These are phyloP conservation scores for Pachyseris speciosa DNA, from an alignment of 64 coral and sea anemone genomes.

Conservation along the genomic window DNA sequence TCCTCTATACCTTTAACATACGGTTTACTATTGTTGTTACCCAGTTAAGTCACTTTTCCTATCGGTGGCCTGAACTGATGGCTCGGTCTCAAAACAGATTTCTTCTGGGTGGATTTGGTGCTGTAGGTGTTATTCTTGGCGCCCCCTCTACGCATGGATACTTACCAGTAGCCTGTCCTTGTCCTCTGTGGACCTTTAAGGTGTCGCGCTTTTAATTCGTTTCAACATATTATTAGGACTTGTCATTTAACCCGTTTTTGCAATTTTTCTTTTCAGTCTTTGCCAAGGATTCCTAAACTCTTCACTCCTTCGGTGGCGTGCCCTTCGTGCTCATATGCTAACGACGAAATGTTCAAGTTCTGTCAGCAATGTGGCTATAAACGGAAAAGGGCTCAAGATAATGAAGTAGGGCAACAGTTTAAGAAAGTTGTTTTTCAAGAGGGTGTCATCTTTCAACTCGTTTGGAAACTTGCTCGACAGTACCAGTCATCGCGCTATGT, in stretches of 20 bases:
- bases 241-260: background rate
- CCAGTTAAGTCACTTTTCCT: background rate
- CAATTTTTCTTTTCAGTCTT: background rate
- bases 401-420: background rate
- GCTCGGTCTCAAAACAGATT: background rate
- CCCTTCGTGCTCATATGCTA: constrained; percentile 27
- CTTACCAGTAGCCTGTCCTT: background rate
- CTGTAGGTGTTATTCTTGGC: background rate
- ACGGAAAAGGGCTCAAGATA: background rate
- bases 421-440: background rate
- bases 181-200: background rate
- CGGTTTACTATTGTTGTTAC: constrained; percentile 25
- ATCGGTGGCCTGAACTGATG: constrained; percentile 48
- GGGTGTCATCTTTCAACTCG: background rate
- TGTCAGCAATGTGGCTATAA: constrained; percentile 40
- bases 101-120: constrained; percentile 7
- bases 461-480: background rate
- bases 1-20: background rate
- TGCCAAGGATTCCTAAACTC: constrained; percentile 19
- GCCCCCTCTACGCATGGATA: background rate
- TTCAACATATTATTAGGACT: background rate
- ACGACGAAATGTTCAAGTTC: constrained; percentile 18
- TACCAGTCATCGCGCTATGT: constrained; percentile 16
- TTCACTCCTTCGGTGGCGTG: constrained; percentile 20
- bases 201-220: background rate